A percentile compares a stretch with the other conserved stretches of the same genome.
Evolutionary conservation across 2,888 invertebrate species (phyloP).

Genomic region (Congeria kusceri): DNA sequence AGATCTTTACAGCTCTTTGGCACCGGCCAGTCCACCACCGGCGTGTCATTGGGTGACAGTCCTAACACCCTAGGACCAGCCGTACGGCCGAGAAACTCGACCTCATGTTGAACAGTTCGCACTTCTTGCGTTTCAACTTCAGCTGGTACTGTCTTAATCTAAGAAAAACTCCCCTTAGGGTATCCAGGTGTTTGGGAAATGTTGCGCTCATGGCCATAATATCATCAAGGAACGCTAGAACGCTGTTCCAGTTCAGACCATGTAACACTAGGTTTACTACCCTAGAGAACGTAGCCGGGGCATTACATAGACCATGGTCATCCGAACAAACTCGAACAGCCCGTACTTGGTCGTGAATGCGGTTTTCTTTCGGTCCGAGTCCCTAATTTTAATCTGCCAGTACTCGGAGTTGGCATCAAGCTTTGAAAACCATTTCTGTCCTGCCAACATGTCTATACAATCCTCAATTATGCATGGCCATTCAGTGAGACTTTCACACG

Average conservation of each 20-base stretch:
- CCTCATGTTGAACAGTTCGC: conserved; percentile 40
- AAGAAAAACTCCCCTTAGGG: conserved; percentile 38
- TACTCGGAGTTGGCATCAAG: no score
- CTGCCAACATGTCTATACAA: no score
- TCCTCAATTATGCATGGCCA: not conserved
- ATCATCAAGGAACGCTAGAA: conserved; percentile 54
- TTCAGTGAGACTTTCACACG: not conserved
- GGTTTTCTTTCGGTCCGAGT: conserved; percentile 53
- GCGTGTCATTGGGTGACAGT: conserved; percentile 9
- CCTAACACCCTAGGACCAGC: conserved; percentile 24
- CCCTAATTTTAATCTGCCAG: conserved; percentile 24
- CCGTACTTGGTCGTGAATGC: conserved; percentile 62
- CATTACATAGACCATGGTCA: conserved; percentile 59
- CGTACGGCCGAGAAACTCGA: conserved; percentile 49
- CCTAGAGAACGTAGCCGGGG: conserved; percentile 51
- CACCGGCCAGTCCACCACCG: conserved; percentile 31
- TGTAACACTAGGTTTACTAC: conserved; percentile 45
- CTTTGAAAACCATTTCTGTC: not conserved
- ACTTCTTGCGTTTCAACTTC: conserved; percentile 58
- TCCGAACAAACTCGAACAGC: conserved; percentile 48
- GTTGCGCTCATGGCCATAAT: conserved; percentile 28
- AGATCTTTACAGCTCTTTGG: conserved; percentile 42
- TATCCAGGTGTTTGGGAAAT: conserved; percentile 22
- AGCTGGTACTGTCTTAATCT: conserved; percentile 38
- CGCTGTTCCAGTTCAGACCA: conserved; percentile 35